Evolutionary conservation across 2,888 invertebrate genomes (phyloP).

Genomic region (Cantharis lateralis): DNA sequence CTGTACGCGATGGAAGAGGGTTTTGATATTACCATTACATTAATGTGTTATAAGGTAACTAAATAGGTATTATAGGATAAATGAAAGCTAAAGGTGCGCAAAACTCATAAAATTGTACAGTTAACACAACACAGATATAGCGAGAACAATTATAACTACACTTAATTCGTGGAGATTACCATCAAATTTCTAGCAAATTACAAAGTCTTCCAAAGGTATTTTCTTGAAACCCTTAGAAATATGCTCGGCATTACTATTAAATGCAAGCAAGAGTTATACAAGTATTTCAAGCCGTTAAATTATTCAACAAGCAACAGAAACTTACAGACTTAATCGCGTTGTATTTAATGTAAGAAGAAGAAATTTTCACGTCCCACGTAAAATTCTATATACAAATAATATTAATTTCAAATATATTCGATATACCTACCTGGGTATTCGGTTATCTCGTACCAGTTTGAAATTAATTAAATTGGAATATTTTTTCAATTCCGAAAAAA

Average conservation of each 20-base stretch:
- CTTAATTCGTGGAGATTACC: slow-evolving; percentile 16
- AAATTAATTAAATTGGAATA: neutral
- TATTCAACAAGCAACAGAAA: slow-evolving; percentile 27
- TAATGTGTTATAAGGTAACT: neutral
- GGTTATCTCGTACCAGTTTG: neutral
- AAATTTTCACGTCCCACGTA: neutral
- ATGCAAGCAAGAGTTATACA: slow-evolving; percentile 29
- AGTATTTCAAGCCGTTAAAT: slow-evolving; percentile 29
- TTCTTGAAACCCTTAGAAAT: slow-evolving; percentile 22
- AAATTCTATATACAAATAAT: neutral
- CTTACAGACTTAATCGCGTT: slow-evolving; percentile 19
- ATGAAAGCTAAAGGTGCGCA: neutral
- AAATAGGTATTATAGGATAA: neutral
- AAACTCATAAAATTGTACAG: neutral
- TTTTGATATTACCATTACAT: neutral
- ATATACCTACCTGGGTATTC: neutral
- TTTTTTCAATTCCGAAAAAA: neutral
- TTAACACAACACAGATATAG: neutral
- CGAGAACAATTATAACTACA: neutral
- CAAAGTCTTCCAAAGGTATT: slow-evolving; percentile 20
- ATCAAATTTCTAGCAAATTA: slow-evolving; percentile 21
- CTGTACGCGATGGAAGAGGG: neutral
- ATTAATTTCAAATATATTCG: neutral
- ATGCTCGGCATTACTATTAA: slow-evolving; percentile 27
- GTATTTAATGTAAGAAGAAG: slow-evolving; percentile 15